A percentile compares a stretch with the other conserved stretches of the same genome.
Evolutionary conservation across 2,888 invertebrate species (phyloP).

Genomic region (Micropterix aruncella): DNA sequence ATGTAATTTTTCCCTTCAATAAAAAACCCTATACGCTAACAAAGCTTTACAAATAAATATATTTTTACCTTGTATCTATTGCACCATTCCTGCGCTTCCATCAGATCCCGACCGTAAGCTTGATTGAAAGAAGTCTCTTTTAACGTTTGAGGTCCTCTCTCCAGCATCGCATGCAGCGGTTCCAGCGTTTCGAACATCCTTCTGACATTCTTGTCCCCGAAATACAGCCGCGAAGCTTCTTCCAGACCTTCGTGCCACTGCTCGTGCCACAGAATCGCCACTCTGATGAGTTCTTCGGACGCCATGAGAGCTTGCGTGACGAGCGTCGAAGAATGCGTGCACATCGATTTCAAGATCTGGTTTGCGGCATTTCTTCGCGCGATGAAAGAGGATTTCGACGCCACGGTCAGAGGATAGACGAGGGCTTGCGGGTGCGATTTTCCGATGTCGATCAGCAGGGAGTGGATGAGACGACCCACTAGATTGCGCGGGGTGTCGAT

Average conservation of each 20-base stretch:
- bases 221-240: constrained; percentile 86
- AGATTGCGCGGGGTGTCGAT: constrained; percentile 87
- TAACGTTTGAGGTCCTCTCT: constrained; percentile 85
- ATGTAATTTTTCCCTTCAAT: no score
- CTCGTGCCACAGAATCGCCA: constrained; percentile 98
- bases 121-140: constrained; percentile 96
- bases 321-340: constrained; percentile 81
- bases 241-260: constrained; percentile 97
- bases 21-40: no score
- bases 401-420: constrained; percentile 95
- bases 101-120: constrained; percentile 88
- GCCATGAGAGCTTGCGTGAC: constrained; percentile 96
- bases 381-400: constrained; percentile 83
- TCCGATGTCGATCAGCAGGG: constrained; percentile 90
- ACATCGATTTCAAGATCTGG: constrained; percentile 89
- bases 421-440: constrained; percentile 96
- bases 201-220: constrained; percentile 89
- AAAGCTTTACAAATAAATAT: neutral
- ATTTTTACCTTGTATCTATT: constrained; percentile 57
- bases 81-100: constrained; percentile 94
- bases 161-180: constrained; percentile 88
- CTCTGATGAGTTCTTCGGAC: constrained; percentile 90
- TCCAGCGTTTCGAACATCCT: constrained; percentile 95
- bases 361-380: constrained; percentile 83
- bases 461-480: constrained; percentile 84